A percentile compares a stretch with the other conserved stretches of the same genome.
Conservation (phyloP, 2,113 vertebrate species). For the Alosa alosa region DNA sequence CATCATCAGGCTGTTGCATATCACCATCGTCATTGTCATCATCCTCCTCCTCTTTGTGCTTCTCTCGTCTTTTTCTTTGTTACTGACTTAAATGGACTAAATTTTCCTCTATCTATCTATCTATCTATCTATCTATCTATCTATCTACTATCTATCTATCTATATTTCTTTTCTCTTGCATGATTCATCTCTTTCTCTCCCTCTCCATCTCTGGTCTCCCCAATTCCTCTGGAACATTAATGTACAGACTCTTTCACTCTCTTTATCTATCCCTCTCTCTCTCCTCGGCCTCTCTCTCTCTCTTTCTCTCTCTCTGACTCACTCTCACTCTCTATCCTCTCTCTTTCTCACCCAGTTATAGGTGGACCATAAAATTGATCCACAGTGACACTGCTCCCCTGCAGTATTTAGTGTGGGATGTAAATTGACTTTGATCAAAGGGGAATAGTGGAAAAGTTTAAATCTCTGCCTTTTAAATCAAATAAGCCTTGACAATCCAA, state of each 20-base stretch:
- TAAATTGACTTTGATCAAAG: slow-evolving; percentile 21
- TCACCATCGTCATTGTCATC: neutral
- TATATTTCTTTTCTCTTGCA: neutral
- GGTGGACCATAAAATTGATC: slow-evolving; percentile 10
- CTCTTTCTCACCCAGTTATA: neutral
- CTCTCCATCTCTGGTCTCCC: neutral
- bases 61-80: neutral
- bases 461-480: slow-evolving; percentile 18
- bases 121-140: neutral
- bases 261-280: neutral
- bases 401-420: slow-evolving; percentile 1
- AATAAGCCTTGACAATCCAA: slow-evolving; percentile 14
- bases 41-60: neutral
- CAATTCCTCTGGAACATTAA: neutral
- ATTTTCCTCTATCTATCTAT: too few relatives aligned
- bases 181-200: neutral
- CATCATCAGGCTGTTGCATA: neutral
- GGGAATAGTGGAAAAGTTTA: slow-evolving; percentile 17
- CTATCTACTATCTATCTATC: neutral
- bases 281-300: neutral
- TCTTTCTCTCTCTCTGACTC: neutral
- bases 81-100: neutral
- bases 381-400: slow-evolving; percentile 2
- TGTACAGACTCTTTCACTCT: neutral
- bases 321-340: neutral